Conservation (phyloP, 2,797 vertebrate species). For the Pseudocheirus occidentalis region DNA sequence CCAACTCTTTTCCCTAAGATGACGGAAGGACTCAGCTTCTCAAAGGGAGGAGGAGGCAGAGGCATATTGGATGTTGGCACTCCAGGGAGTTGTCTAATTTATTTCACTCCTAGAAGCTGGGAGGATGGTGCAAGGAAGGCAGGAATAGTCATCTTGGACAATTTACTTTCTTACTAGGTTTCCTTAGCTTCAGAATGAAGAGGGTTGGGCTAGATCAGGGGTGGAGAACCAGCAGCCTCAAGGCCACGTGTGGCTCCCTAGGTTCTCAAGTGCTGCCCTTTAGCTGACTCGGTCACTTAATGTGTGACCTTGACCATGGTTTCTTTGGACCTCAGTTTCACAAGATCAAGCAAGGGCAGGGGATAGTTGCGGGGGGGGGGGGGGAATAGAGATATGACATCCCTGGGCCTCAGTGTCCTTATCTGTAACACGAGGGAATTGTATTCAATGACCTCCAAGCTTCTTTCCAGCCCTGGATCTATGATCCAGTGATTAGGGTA, state of each 20-base stretch:
- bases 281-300: not conserved
- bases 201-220: not conserved
- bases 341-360: not conserved
- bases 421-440: not conserved
- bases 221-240: no score
- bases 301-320: not conserved
- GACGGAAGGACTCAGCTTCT: not conserved
- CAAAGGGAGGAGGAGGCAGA: not conserved
- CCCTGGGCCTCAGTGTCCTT: not conserved
- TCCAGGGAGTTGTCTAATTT: not conserved
- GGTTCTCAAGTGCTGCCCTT: no score
- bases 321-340: not conserved
- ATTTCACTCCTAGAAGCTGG: not conserved
- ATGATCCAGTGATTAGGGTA: not conserved
- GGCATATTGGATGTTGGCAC: not conserved
- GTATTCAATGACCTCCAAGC: not conserved
- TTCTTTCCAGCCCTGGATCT: not conserved
- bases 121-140: not conserved
- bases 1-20: not conserved
- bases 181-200: not conserved
- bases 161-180: not conserved
- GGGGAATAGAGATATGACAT: not conserved
- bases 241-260: no score
- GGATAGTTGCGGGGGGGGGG: fast-evolving
- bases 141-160: not conserved